These are phyloP conservation scores for Scaptomyza montana DNA, from an alignment of 1,140 invertebrate species.

Conservation along the genomic window DNA sequence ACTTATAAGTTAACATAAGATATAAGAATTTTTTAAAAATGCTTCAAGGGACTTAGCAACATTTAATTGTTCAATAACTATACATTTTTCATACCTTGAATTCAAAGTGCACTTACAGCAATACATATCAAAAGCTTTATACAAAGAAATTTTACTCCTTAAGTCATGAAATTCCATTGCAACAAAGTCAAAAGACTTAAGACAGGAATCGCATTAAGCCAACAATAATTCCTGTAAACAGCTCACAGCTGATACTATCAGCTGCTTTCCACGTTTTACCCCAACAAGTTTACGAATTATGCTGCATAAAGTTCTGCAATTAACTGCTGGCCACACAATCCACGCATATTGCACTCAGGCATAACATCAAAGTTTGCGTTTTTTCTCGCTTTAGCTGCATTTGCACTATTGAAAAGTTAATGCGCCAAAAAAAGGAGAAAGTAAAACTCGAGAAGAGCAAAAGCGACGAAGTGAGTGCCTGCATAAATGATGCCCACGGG, in stretches of 20 bases:
- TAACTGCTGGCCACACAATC: slow-evolving; percentile 15
- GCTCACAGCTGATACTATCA: neutral
- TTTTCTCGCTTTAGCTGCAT: slow-evolving; percentile 46
- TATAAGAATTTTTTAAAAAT: too few relatives aligned
- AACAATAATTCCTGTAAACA: neutral
- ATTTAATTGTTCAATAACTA: too few relatives aligned
- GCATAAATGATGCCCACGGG: slow-evolving; percentile 64
- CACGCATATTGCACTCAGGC: slow-evolving; percentile 22
- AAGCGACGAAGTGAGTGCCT: slow-evolving; percentile 28
- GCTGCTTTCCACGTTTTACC: neutral
- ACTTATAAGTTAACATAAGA: neutral
- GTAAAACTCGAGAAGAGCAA: slow-evolving; percentile 18
- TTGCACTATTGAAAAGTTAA: slow-evolving; percentile 71
- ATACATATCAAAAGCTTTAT: too few relatives aligned
- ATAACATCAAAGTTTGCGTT: slow-evolving; percentile 33
- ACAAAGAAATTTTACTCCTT: neutral
- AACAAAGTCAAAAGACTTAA: neutral
- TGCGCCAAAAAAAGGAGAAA: slow-evolving; percentile 48
- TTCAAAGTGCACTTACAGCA: too few relatives aligned
- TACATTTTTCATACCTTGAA: too few relatives aligned
- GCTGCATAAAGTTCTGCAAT: slow-evolving; percentile 5
- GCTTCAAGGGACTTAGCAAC: too few relatives aligned
- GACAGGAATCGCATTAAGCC: too few relatives aligned
- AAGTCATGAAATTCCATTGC: neutral
- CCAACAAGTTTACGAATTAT: neutral